Conservation (phyloP, 1,140 invertebrate species). For the Pinna nobilis region DNA sequence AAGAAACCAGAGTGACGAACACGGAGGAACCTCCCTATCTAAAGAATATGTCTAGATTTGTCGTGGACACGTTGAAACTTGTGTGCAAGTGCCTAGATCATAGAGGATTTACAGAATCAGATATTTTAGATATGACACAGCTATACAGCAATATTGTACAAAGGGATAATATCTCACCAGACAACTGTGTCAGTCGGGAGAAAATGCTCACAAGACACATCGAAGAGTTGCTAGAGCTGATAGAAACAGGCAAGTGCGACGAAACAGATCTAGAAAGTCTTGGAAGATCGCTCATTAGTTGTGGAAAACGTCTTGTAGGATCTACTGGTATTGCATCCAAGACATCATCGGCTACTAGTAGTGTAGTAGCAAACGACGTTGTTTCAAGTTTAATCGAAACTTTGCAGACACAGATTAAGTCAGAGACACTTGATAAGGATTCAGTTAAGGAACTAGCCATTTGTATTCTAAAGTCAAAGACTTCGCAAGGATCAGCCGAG, state of each 20-base stretch:
- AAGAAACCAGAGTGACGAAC: not conserved
- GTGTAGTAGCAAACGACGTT: constrained; percentile 29
- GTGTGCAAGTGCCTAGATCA: constrained; percentile 18
- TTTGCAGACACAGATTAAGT: constrained; percentile 19
- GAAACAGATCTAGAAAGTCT: constrained; percentile 6
- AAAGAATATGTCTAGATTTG: constrained; percentile 14
- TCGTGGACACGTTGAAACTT: constrained; percentile 22
- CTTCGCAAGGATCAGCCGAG: constrained; percentile 1
- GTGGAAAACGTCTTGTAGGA: constrained; percentile 13
- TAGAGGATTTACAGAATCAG: constrained; percentile 16
- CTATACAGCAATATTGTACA: constrained; percentile 1
- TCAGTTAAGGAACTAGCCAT: constrained; percentile 31
- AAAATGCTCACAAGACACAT: constrained; percentile 7
- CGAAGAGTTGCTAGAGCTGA: not conserved
- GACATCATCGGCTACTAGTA: constrained; percentile 30
- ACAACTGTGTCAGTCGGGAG: not conserved
- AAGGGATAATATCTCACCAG: not conserved
- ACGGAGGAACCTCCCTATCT: not conserved
- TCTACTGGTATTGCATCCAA: not conserved
- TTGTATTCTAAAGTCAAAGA: constrained; percentile 25
- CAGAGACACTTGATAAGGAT: constrained; percentile 15
- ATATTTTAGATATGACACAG: constrained; percentile 31
- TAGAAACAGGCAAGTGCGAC: constrained; percentile 5
- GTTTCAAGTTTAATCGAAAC: constrained; percentile 19
- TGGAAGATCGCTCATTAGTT: constrained; percentile 20